These are phyloP conservation scores for Phyllopteryx taeniolatus DNA, from an alignment of 2,113 vertebrate species.

Conservation along the genomic window DNA sequence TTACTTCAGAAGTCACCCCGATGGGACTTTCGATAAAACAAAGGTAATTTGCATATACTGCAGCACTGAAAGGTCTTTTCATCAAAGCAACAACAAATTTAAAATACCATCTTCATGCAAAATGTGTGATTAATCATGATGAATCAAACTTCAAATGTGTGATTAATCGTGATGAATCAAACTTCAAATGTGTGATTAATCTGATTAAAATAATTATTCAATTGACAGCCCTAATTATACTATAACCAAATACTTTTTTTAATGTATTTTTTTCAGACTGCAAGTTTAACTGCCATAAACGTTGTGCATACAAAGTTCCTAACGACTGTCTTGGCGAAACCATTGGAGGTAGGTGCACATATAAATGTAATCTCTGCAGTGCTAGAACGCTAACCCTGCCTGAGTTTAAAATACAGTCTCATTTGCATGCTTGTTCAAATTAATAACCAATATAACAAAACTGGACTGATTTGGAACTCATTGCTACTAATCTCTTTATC, in stretches of 20 bases:
- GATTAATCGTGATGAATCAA: too few relatives aligned
- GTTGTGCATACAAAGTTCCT: constrained; percentile 84
- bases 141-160: too few relatives aligned
- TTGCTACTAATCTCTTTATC: constrained; percentile 48
- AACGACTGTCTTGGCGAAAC: constrained; percentile 86
- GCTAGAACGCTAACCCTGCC: constrained; percentile 22
- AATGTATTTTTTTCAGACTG: constrained; percentile 72
- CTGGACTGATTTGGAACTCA: constrained; percentile 24
- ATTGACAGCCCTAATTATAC: too few relatives aligned
- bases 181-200: too few relatives aligned
- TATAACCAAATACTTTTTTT: neutral
- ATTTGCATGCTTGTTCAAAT: constrained; percentile 11
- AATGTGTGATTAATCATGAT: too few relatives aligned
- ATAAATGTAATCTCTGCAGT: neutral
- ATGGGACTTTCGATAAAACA: too few relatives aligned
- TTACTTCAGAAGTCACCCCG: too few relatives aligned
- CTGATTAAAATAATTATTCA: too few relatives aligned
- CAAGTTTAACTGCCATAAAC: constrained; percentile 91
- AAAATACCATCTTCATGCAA: too few relatives aligned
- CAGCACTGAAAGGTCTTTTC: too few relatives aligned
- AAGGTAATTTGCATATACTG: too few relatives aligned
- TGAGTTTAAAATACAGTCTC: constrained; percentile 13
- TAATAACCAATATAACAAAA: constrained; percentile 13
- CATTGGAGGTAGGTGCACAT: constrained; percentile 72
- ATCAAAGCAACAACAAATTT: too few relatives aligned